phyloP scores from a whole-genome alignment of 2,888 invertebrate genomes.

The Cheilosia vernalis region DNA sequence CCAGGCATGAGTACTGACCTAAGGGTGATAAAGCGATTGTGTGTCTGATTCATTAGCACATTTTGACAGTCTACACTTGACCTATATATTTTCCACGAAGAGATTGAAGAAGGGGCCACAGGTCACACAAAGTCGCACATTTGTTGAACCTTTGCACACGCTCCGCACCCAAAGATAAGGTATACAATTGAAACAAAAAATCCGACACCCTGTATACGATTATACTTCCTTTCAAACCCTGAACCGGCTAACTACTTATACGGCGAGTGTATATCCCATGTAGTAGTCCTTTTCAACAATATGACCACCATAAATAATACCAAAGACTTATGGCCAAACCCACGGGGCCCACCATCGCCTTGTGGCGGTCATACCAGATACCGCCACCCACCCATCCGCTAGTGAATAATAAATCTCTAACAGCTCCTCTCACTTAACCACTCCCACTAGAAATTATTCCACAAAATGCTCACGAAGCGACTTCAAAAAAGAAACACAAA shows the following conservation, averaged over 20 bases:
- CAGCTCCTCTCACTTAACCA: constrained; percentile 69
- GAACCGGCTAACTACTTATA: background rate
- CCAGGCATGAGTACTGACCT: too few species aligned
- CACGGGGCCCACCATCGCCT: constrained; percentile 29
- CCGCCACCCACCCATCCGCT: constrained; percentile 29
- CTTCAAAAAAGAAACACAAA: constrained; percentile 10
- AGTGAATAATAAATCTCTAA: constrained; percentile 67
- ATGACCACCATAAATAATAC: constrained; percentile 61
- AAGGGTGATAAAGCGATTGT: too few species aligned
- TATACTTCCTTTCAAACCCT: background rate
- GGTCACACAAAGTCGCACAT: too few species aligned
- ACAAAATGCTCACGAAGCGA: constrained; percentile 41
- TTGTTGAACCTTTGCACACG: too few species aligned
- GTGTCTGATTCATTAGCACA: too few species aligned
- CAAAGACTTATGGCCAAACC: constrained; percentile 50
- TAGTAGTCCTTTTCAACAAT: constrained; percentile 31
- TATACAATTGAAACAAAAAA: too few species aligned
- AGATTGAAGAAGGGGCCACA: too few species aligned
- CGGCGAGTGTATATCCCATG: constrained; percentile 23
- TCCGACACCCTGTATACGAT: too few species aligned
- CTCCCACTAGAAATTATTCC: constrained; percentile 57
- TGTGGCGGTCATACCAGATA: background rate
- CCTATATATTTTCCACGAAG: too few species aligned
- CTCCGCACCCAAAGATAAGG: too few species aligned
- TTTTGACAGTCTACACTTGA: too few species aligned